These are phyloP conservation scores for Lucilia sericata DNA, from an alignment of 1,140 invertebrate genomes.

Conservation along the genomic window DNA sequence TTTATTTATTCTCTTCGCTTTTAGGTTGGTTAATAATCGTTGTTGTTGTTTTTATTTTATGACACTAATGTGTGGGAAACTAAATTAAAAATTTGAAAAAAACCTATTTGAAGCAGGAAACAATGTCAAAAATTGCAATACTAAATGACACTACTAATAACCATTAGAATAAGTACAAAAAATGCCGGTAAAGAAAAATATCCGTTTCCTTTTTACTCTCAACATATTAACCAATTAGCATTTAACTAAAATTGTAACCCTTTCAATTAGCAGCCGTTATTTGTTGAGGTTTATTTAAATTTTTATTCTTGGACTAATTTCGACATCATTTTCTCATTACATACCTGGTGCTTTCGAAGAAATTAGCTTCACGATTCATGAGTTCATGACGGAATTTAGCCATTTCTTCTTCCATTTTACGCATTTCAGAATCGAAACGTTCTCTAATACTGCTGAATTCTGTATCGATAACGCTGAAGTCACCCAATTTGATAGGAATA, in stretches of 20 bases:
- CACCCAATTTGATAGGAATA: constrained; percentile 93
- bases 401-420: constrained; percentile 99
- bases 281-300: background rate
- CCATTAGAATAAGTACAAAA: background rate
- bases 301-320: background rate
- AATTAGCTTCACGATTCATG: constrained; percentile 91
- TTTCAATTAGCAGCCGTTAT: constrained; percentile 14
- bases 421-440: constrained; percentile 95
- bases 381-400: constrained; percentile 92
- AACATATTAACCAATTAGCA: background rate
- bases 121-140: background rate
- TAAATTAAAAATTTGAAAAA: background rate
- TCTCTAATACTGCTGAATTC: constrained; percentile 97
- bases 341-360: constrained; percentile 90
- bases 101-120: background rate
- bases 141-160: background rate
- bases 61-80: background rate
- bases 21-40: background rate
- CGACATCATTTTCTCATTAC: background rate
- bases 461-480: constrained; percentile 95
- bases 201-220: constrained; percentile 13
- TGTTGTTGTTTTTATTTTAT: background rate
- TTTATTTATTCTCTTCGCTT: background rate
- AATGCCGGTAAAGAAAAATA: background rate
- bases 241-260: background rate